Conservation (phyloP, 2,797 vertebrate species). For the Pitangus sulphuratus region DNA sequence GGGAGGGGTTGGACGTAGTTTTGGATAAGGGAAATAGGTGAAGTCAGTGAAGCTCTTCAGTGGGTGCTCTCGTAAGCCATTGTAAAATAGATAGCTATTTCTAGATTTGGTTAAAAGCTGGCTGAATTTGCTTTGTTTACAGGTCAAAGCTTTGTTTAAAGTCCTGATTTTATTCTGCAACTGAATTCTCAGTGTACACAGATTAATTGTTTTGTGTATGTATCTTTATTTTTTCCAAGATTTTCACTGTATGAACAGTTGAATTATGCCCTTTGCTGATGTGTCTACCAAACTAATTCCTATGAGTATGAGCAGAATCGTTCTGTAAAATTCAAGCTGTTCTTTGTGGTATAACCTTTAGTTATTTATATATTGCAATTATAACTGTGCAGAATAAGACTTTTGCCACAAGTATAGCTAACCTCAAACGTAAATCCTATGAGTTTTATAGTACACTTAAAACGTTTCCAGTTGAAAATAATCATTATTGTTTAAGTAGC, state of each 20-base stretch:
- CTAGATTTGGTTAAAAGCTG: slow-evolving; percentile 79
- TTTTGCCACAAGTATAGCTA: slow-evolving; percentile 77
- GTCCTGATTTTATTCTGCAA: slow-evolving; percentile 76
- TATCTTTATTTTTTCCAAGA: slow-evolving; percentile 79
- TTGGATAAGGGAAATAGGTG: slow-evolving; percentile 71
- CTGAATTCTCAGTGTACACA: slow-evolving; percentile 78
- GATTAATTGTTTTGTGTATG: slow-evolving; percentile 80
- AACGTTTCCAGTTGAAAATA: slow-evolving; percentile 59
- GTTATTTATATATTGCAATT: slow-evolving; percentile 78
- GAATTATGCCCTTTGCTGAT: slow-evolving; percentile 78
- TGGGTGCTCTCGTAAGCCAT: slow-evolving; percentile 76
- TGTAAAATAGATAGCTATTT: slow-evolving; percentile 77
- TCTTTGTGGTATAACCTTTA: slow-evolving; percentile 78
- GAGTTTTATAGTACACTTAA: slow-evolving; percentile 63
- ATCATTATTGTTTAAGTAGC: slow-evolving; percentile 76
- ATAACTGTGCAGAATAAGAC: slow-evolving; percentile 80
- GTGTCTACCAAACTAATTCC: slow-evolving; percentile 75
- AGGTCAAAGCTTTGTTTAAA: slow-evolving; percentile 82
- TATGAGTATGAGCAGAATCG: slow-evolving; percentile 78
- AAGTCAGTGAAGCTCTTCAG: slow-evolving; percentile 70
- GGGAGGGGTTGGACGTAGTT: slow-evolving; percentile 72
- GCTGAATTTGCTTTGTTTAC: slow-evolving; percentile 79
- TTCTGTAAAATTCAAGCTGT: slow-evolving; percentile 78
- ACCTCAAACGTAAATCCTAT: slow-evolving; percentile 59
- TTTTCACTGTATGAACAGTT: slow-evolving; percentile 77